Evolutionary conservation across 2,888 invertebrate genomes (phyloP), one percentile per base, ranked within the genome.

Genomic region (Caenorhabditis sp.): DNA sequence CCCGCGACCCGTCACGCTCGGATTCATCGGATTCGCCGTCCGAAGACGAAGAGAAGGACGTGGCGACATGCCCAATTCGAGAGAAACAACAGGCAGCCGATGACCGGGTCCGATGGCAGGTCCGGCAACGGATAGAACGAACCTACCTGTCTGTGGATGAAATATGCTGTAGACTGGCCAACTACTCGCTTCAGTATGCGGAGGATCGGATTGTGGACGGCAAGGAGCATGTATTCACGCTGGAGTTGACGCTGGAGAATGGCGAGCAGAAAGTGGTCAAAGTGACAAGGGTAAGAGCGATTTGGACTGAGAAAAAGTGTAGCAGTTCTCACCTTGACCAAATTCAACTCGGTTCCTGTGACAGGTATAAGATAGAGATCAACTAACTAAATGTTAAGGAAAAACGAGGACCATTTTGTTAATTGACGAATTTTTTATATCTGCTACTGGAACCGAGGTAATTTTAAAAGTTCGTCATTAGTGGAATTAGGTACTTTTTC

Each of bases 1-100:
- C 64, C 28, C 59, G 41, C 0, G 31, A 47, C n/a, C 24, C 47
- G 0, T 63, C 41, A 24, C 77, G 68, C 38, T 77, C 77, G 24
- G 77, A 77, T 63, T 70, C 77, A 41, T 77, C 77, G 31, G 77
- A 77, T 63, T 70, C 77, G 16, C 61, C 54, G 44, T 44, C 69
- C 10, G 58, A 77, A 41, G 51, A 51, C 22, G 51, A 51, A 10
- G 76, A n/a, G n/a, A n/a, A 76, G 26, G 64, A 64, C n/a, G 64
- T 38, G 26, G 14, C 4, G 7, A 7, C 4, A 12, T 66, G 44
- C 24, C 68, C 68, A 7, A 54, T 68, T 47, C 56, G 10, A 7
- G 31, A 73, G 41, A 73, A 73, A n/a, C 58, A 70, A 24, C 24
- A 31, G 47, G 31, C 44, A 6, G 68, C 58, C 12, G 82, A 82